Conservation (phyloP, 1,140 invertebrate species). For the Drosophila equinoxialis region DNA sequence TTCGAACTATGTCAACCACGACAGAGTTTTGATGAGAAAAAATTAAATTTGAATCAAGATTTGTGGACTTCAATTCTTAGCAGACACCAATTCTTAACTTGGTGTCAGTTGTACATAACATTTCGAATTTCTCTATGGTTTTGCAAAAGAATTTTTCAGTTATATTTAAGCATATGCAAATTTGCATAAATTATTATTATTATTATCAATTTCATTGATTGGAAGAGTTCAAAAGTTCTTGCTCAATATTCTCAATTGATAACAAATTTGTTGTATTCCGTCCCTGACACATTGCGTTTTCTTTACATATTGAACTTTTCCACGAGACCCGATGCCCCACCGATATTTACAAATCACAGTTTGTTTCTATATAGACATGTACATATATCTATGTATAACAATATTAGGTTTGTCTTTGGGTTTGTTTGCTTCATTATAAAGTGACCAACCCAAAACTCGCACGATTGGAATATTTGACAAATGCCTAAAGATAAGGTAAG, state of each 20-base stretch:
- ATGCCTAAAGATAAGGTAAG: not conserved
- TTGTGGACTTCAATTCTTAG: no score
- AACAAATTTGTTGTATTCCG: constrained; percentile 1
- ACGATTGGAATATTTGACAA: constrained; percentile 5
- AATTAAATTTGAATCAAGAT: no score
- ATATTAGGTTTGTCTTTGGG: not conserved
- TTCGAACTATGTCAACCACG: no score
- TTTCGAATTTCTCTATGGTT: no score
- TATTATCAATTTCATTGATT: constrained; percentile 9
- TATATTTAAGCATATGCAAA: not conserved
- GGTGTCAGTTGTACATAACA: no score
- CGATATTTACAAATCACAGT: constrained; percentile 2
- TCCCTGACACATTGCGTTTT: not conserved
- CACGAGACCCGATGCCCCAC: not conserved
- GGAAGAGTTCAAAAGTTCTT: constrained; percentile 4
- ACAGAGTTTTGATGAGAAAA: no score
- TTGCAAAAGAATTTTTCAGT: not conserved
- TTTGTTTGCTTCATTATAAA: not conserved
- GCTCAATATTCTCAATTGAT: not conserved
- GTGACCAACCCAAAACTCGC: not conserved
- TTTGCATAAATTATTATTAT: not conserved
- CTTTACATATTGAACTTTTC: not conserved
- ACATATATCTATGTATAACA: not conserved
- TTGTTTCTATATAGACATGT: not conserved
- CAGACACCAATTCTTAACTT: no score